phyloP scores from a whole-genome alignment of 2,888 invertebrate species.

The Lamellibrachia columna region DNA sequence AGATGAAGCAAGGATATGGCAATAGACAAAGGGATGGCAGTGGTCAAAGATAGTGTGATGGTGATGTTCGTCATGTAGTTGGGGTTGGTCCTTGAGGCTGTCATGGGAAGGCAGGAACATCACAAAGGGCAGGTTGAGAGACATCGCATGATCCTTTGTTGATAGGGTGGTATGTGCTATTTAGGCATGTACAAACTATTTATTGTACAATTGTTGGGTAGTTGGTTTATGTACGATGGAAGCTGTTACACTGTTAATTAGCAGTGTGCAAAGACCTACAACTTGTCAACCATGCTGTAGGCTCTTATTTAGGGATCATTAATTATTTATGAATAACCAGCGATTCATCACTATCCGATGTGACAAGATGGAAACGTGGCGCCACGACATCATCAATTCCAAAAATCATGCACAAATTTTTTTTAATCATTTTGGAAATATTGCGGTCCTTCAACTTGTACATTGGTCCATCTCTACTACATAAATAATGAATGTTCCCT shows the following conservation, averaged over 20 bases:
- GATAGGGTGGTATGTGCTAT: background rate
- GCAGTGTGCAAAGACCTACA: background rate
- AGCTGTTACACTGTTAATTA: background rate
- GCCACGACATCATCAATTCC: no score
- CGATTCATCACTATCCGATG: background rate
- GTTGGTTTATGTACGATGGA: background rate
- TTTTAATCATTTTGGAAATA: no score
- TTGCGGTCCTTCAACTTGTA: no score
- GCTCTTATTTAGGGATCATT: background rate
- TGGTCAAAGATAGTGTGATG: background rate
- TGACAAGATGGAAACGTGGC: background rate
- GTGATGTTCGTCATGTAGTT: background rate
- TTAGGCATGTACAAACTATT: background rate
- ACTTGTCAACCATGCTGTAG: background rate
- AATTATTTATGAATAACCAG: background rate
- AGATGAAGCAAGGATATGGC: background rate
- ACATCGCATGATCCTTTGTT: conserved; percentile 3
- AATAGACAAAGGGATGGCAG: background rate
- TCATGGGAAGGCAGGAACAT: background rate
- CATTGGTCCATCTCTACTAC: no score
- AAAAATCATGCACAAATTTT: no score
- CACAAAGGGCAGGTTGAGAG: background rate
- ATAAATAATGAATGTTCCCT: no score
- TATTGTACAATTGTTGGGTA: background rate
- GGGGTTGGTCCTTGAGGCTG: background rate